Evolutionary conservation across 2,113 vertebrate genomes (phyloP).

Genomic region (Camelus bactrianus): DNA sequence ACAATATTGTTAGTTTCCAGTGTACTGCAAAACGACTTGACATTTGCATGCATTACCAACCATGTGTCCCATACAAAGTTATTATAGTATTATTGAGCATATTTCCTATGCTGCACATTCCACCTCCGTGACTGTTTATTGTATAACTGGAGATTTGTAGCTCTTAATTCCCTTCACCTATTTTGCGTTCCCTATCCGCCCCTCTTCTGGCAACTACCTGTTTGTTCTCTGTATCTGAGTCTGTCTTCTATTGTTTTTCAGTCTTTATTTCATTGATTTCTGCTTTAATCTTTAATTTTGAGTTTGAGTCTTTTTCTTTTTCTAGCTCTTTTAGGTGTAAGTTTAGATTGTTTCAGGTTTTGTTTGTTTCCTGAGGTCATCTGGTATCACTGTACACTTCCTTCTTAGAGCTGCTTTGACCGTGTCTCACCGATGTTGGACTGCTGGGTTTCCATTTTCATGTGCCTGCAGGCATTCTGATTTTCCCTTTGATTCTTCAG

Average conservation of each 20-base stretch:
- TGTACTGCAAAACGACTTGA: not conserved
- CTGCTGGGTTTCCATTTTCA: not conserved
- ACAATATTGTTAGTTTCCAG: not conserved
- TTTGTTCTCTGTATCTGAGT: not conserved
- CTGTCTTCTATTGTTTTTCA: not conserved
- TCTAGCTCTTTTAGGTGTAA: not conserved
- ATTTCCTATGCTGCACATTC: not conserved
- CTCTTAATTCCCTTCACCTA: not conserved
- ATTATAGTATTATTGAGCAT: not conserved
- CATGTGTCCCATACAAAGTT: not conserved
- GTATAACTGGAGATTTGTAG: not conserved
- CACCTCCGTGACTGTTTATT: not conserved
- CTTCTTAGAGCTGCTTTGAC: not conserved
- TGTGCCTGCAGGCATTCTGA: not conserved
- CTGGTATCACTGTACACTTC: not conserved
- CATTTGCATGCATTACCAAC: not conserved
- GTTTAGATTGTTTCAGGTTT: not conserved
- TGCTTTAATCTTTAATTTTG: not conserved
- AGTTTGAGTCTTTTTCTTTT: not conserved
- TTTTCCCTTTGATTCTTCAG: not conserved
- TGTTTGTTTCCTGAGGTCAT: not conserved
- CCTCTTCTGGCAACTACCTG: not conserved
- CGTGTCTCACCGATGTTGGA: not conserved
- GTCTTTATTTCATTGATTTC: not conserved
- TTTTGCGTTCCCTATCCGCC: not conserved